phyloP scores from a whole-genome alignment of 2,888 invertebrate species.

The Morpho deidamia region DNA sequence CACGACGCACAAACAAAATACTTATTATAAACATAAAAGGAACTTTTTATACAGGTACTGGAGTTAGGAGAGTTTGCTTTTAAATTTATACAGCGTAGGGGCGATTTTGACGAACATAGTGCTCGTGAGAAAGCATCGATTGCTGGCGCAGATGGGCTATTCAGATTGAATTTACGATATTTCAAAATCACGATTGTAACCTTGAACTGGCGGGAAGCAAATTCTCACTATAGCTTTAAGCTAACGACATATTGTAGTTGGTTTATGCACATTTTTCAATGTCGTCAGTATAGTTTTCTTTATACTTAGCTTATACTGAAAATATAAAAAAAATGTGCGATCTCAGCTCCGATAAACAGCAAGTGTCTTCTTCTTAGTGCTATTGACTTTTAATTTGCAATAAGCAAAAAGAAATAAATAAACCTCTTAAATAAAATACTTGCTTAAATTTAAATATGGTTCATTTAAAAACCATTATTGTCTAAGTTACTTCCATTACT shows the following conservation, averaged over 20 bases:
- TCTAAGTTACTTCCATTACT: no score
- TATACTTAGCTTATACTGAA: not conserved
- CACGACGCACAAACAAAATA: constrained; percentile 59
- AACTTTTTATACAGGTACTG: constrained; percentile 28
- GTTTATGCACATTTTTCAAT: constrained; percentile 1
- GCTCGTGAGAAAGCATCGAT: constrained; percentile 66
- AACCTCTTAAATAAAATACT: no score
- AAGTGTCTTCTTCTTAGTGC: no score
- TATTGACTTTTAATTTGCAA: no score
- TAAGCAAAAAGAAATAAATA: no score
- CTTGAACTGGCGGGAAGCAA: constrained; percentile 64
- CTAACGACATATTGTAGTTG: constrained; percentile 9
- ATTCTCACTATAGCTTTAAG: constrained; percentile 45
- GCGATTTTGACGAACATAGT: constrained; percentile 14
- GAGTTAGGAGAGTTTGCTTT: constrained; percentile 13
- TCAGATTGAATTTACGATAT: constrained; percentile 69
- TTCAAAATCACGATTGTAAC: constrained; percentile 68
- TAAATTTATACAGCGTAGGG: constrained; percentile 11
- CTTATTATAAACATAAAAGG: constrained; percentile 34
- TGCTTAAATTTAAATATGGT: no score
- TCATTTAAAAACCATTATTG: no score
- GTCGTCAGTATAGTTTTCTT: not conserved
- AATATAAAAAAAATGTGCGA: no score
- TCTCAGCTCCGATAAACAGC: no score
- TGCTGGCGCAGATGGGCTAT: constrained; percentile 49